Percentiles rank a stretch among this genome's conserved stretches.
Conservation (phyloP, 2,113 vertebrate genomes). For the Chunga burmeisteri region DNA sequence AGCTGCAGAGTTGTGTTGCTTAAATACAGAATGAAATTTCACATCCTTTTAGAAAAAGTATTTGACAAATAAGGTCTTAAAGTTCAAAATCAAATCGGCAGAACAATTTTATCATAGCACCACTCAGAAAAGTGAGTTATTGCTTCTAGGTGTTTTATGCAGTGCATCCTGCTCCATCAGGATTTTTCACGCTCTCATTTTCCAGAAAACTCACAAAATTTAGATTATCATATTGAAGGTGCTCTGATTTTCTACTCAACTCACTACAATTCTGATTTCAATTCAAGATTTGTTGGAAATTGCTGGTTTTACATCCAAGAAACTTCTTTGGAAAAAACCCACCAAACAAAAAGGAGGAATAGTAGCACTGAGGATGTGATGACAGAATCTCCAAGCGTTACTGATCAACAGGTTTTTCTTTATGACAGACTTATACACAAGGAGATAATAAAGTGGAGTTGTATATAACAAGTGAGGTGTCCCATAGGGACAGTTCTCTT, state of each 20-base stretch:
- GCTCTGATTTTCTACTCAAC: background rate
- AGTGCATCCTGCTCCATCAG: background rate
- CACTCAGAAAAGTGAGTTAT: background rate
- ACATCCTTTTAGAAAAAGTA: too few relatives aligned
- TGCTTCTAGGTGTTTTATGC: background rate
- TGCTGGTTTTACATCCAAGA: background rate
- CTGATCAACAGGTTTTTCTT: background rate
- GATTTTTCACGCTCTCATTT: background rate
- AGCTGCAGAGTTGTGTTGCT: background rate
- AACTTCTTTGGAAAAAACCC: background rate
- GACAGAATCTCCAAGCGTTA: background rate
- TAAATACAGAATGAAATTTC: too few relatives aligned
- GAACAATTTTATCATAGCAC: background rate
- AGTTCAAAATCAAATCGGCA: background rate
- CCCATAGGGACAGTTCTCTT: background rate
- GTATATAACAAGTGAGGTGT: background rate
- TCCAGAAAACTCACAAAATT: background rate
- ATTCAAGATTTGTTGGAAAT: background rate
- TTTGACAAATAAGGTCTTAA: background rate
- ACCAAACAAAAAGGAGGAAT: rapidly evolving
- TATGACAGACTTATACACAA: background rate
- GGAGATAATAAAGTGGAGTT: constrained; percentile 4
- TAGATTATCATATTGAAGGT: background rate
- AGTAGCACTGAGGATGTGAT: background rate
- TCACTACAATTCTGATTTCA: background rate